These are phyloP conservation scores for Oscheius sp. DNA, from an alignment of 2,888 invertebrate species.

Conservation along the genomic window DNA sequence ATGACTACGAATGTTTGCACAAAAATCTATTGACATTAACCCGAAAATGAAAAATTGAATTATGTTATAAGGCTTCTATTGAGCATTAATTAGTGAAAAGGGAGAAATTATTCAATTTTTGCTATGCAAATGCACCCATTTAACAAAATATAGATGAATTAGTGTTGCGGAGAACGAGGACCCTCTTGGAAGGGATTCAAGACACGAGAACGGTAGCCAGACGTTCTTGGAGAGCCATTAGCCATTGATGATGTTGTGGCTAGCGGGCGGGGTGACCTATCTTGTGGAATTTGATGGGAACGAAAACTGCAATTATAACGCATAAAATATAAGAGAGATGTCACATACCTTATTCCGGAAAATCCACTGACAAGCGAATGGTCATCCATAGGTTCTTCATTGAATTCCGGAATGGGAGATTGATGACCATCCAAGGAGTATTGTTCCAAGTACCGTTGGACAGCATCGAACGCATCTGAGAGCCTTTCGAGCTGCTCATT, in stretches of 20 bases:
- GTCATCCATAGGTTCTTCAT: slow-evolving; percentile 34
- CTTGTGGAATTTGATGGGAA: slow-evolving; percentile 15
- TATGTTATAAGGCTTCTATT: slow-evolving; percentile 13
- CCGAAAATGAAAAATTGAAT: slow-evolving; percentile 9
- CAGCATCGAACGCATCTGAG: slow-evolving; percentile 59
- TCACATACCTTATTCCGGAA: slow-evolving; percentile 39
- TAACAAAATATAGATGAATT: too few relatives aligned
- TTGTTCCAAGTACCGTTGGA: slow-evolving; percentile 53
- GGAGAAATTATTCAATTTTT: not conserved
- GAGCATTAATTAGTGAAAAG: not conserved
- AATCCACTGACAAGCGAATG: slow-evolving; percentile 35
- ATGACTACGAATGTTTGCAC: slow-evolving; percentile 7
- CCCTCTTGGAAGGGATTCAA: not conserved
- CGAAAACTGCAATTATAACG: slow-evolving; percentile 6
- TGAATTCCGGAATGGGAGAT: slow-evolving; percentile 40
- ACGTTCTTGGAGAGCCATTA: not conserved
- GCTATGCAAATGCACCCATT: not conserved
- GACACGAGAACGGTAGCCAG: slow-evolving; percentile 18
- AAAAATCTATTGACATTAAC: not conserved
- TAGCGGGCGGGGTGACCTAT: not conserved
- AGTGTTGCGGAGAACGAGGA: too few relatives aligned
- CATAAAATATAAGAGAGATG: not conserved
- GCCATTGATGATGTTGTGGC: slow-evolving; percentile 4
- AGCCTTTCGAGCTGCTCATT: slow-evolving; percentile 55
- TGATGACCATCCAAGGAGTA: slow-evolving; percentile 56